phyloP scores from a whole-genome alignment of 2,113 vertebrate genomes.

The Pluvianellus socialis region DNA sequence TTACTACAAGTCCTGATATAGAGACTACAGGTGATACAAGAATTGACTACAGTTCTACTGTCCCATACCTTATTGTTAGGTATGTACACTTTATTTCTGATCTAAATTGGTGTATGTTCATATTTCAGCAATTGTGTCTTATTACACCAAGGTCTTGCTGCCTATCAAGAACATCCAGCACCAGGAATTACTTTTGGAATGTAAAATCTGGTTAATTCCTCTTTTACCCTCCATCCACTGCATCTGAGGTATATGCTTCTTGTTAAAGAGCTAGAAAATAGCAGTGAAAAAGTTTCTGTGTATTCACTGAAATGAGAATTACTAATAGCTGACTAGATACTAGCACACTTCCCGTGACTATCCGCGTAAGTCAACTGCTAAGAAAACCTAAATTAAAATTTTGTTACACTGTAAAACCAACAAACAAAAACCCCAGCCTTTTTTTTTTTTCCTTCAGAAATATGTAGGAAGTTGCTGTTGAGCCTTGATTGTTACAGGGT shows the following conservation, averaged over 20 bases:
- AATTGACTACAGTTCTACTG: too few relatives aligned
- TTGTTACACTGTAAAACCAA: background rate
- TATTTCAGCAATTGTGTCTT: background rate
- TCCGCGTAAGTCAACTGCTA: background rate
- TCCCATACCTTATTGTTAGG: background rate
- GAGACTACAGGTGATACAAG: accelerated
- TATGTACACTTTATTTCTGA: background rate
- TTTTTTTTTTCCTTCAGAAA: background rate
- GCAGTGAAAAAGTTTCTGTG: background rate
- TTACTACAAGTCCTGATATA: background rate
- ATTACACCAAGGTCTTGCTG: background rate
- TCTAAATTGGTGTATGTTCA: background rate
- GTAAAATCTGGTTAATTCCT: background rate
- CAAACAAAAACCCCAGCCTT: accelerated
- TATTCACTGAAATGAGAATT: background rate
- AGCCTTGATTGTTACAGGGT: background rate
- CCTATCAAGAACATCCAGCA: background rate
- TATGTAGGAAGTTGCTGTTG: background rate
- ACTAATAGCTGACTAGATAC: background rate
- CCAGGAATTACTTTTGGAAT: background rate
- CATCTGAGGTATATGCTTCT: background rate
- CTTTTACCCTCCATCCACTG: background rate
- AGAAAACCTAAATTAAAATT: background rate
- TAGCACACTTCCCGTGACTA: accelerated
- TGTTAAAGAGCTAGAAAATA: background rate